Evolutionary conservation across 1,140 invertebrate genomes (phyloP).

Genomic region (Dendroctonus valens): DNA sequence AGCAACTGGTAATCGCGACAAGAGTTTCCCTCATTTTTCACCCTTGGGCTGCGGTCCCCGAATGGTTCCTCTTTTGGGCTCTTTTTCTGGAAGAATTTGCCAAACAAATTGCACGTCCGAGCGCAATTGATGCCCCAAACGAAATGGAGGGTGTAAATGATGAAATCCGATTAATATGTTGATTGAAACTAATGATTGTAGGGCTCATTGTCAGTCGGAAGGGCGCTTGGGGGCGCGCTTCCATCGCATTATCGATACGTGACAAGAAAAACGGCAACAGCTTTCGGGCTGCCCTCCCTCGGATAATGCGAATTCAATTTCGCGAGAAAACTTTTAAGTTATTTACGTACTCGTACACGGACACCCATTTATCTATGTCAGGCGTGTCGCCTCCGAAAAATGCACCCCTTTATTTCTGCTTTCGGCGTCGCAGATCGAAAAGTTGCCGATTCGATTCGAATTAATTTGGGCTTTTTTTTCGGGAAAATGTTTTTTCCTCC

Average conservation of each 20-base stretch:
- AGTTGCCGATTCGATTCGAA: slow-evolving; percentile 14
- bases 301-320: slow-evolving; percentile 14
- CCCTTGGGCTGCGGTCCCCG: too few relatives aligned
- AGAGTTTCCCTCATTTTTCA: too few relatives aligned
- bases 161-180: slow-evolving; percentile 49
- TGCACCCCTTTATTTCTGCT: background rate
- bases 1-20: too few relatives aligned
- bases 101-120: too few relatives aligned
- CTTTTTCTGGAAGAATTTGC: too few relatives aligned
- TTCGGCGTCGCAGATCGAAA: slow-evolving; percentile 1
- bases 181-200: slow-evolving; percentile 50
- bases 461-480: slow-evolving; percentile 9
- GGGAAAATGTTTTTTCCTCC: background rate
- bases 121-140: slow-evolving; percentile 7
- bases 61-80: too few relatives aligned
- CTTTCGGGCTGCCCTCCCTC: background rate
- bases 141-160: slow-evolving; percentile 44
- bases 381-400: slow-evolving; percentile 13
- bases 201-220: slow-evolving; percentile 46
- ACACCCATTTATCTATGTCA: slow-evolving; percentile 15
- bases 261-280: slow-evolving; percentile 8
- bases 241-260: slow-evolving; percentile 26
- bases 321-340: slow-evolving; percentile 14
- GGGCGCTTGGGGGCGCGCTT: slow-evolving; percentile 36
- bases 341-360: slow-evolving; percentile 18